Evolutionary conservation across 2,797 vertebrate genomes (phyloP).

Genomic region (Danio jaintianensis): DNA sequence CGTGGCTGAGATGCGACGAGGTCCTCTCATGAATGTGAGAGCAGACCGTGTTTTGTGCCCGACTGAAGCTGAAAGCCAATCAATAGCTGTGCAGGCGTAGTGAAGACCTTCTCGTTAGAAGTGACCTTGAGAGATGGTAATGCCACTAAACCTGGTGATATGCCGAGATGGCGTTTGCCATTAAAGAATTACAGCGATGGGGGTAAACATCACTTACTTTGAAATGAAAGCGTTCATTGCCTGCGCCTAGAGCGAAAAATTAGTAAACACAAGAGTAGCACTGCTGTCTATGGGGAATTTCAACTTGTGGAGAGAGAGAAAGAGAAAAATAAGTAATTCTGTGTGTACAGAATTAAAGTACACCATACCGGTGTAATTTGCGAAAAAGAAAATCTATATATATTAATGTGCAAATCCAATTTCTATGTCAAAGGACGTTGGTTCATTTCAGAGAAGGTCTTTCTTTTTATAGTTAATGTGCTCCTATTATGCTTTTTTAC

Average conservation of each 20-base stretch:
- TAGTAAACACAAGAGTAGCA: neutral
- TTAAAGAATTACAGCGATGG: slow-evolving; percentile 77
- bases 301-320: neutral
- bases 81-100: slow-evolving; percentile 69
- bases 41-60: slow-evolving; percentile 68
- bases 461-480: neutral
- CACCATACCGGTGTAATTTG: neutral
- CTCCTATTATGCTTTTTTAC: too few relatives aligned
- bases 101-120: slow-evolving; percentile 73
- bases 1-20: slow-evolving; percentile 57
- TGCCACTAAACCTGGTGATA: slow-evolving; percentile 73
- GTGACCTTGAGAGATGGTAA: slow-evolving; percentile 84
- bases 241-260: slow-evolving; percentile 55
- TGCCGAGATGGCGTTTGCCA: slow-evolving; percentile 73
- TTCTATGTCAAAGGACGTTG: slow-evolving; percentile 25
- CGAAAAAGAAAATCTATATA: neutral
- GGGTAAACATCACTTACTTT: slow-evolving; percentile 72
- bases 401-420: slow-evolving; percentile 16
- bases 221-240: slow-evolving; percentile 63
- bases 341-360: neutral
- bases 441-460: slow-evolving; percentile 3
- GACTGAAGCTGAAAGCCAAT: slow-evolving; percentile 76
- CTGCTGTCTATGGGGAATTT: slow-evolving; percentile 6
- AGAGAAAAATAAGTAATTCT: neutral
- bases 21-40: slow-evolving; percentile 74